Conservation (phyloP, 2,888 invertebrate species). For the Drosophila flavopinicola region DNA sequence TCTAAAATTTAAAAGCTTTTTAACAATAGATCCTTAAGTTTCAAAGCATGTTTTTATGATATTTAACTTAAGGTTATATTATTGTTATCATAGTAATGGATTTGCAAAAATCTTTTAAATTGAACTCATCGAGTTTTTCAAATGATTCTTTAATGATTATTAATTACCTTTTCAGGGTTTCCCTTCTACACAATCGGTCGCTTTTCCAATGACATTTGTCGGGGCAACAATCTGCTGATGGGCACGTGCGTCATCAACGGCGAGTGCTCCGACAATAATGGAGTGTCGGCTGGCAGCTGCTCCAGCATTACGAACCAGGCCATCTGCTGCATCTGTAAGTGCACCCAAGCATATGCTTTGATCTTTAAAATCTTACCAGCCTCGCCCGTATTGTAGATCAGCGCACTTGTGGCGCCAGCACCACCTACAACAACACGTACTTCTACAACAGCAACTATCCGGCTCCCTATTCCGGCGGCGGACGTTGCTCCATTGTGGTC, state of each 20-base stretch:
- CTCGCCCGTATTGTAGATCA: slow-evolving; percentile 86
- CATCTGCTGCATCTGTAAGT: slow-evolving; percentile 93
- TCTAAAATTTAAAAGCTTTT: no score
- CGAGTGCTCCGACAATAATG: slow-evolving; percentile 90
- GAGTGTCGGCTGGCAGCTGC: slow-evolving; percentile 90
- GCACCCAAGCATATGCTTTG: not conserved
- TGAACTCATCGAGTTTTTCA: no score
- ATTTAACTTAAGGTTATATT: no score
- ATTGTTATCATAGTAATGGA: no score
- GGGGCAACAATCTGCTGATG: slow-evolving; percentile 87
- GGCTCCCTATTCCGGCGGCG: slow-evolving; percentile 88
- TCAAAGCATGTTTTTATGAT: no score
- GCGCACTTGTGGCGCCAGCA: slow-evolving; percentile 89
- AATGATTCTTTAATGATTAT: not conserved
- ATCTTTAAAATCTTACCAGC: not conserved
- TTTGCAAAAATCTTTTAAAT: no score
- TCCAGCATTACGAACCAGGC: slow-evolving; percentile 88
- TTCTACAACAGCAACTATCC: slow-evolving; percentile 92
- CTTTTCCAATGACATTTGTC: slow-evolving; percentile 90
- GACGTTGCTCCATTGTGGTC: slow-evolving; percentile 89
- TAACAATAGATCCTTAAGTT: no score
- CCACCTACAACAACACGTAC: slow-evolving; percentile 92
- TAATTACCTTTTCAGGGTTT: slow-evolving; percentile 85
- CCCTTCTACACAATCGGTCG: slow-evolving; percentile 91
- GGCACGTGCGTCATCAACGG: slow-evolving; percentile 92